phyloP scores from a whole-genome alignment of 2,113 vertebrate species.

The Nycticorax nycticorax region DNA sequence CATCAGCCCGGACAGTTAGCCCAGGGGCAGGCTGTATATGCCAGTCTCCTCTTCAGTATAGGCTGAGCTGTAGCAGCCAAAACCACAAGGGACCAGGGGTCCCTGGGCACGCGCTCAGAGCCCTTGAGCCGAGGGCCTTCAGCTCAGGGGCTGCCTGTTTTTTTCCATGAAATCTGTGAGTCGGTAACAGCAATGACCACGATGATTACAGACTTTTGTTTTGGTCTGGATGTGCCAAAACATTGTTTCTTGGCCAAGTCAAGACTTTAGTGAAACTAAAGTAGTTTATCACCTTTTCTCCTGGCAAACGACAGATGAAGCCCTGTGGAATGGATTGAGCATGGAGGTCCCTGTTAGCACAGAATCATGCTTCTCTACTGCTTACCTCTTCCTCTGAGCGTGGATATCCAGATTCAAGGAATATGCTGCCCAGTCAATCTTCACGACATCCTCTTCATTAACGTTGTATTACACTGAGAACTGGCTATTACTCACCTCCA shows the following conservation, averaged over 20 bases:
- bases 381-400: not conserved
- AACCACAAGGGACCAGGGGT: not conserved
- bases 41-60: not conserved
- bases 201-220: not conserved
- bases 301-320: not conserved
- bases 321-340: fast-evolving
- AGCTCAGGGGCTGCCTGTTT: not conserved
- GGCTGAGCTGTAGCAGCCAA: not conserved
- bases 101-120: not conserved
- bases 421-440: not conserved
- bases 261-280: not conserved
- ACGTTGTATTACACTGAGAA: not conserved
- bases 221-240: not conserved
- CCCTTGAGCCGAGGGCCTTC: not conserved
- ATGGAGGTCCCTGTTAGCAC: not conserved
- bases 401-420: not conserved
- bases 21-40: not conserved
- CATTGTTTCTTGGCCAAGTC: not conserved
- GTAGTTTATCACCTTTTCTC: not conserved
- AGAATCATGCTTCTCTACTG: not conserved
- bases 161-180: not conserved
- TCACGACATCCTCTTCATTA: not conserved
- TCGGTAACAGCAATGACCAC: not conserved
- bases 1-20: not conserved
- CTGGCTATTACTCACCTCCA: not conserved